Percentiles rank a stretch among this genome's conserved stretches.
Evolutionary conservation across 2,113 vertebrate genomes (phyloP).

Genomic region (Erythrolamprus reginae): DNA sequence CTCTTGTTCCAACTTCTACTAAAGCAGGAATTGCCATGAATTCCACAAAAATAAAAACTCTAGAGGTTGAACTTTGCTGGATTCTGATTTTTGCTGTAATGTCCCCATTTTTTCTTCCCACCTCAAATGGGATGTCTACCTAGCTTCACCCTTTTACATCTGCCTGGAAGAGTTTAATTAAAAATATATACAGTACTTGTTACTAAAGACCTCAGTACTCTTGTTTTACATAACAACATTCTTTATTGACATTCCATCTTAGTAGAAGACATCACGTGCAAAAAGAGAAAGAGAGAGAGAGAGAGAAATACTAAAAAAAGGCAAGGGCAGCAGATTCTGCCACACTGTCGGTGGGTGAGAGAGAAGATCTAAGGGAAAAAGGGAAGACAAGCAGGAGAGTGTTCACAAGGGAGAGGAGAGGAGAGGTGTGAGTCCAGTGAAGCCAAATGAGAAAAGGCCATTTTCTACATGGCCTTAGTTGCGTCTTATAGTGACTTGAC

Average conservation of each 20-base stretch:
- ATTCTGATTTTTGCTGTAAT: background rate
- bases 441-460: background rate
- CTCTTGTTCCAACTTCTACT: background rate
- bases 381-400: slow-evolving; percentile 12
- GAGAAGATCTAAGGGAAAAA: slow-evolving; percentile 1
- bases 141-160: too few species aligned
- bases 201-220: background rate
- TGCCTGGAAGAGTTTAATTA: background rate
- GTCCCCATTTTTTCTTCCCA: background rate
- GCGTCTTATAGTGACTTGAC: background rate
- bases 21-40: background rate
- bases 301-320: background rate
- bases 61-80: background rate
- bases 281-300: background rate
- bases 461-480: background rate
- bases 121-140: background rate
- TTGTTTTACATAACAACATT: slow-evolving; percentile 21
- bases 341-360: slow-evolving; percentile 8
- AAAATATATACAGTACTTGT: background rate
- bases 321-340: background rate
- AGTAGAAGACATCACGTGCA: slow-evolving; percentile 24
- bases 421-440: background rate
- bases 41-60: background rate
- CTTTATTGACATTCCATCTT: slow-evolving; percentile 28
- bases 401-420: background rate